Base-by-base conservation (phyloP, 2,797 vertebrate species). In the Microctenopoma steveboyesi region DNA sequence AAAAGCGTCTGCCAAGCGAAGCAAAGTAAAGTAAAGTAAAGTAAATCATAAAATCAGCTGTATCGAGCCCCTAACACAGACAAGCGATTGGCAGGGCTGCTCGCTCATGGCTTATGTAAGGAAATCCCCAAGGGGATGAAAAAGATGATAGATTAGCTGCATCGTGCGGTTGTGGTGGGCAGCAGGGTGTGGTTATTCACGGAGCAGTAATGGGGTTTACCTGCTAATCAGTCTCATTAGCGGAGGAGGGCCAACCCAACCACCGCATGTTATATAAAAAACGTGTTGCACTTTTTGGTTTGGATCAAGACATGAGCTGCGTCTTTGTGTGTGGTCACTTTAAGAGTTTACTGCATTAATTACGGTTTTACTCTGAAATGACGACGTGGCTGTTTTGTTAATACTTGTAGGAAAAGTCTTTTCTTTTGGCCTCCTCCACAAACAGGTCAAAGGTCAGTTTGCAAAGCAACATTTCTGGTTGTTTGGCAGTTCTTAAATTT, bases 211-310 rank as follows among this genome's bases (percentile, higher is more conserved):
- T 47, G 55, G 30, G 27, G 18, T 60, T 63, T 73, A 69, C 68
- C 55, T 72, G 70, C 51, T 69, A 58, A 83, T 81, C 67, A 11
- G 37, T 13, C 5, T 70, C 69, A 80, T 72, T 64, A 62, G 22
- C 7, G 15, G n/a, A 69, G 47, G 25, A 64, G 56, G 72, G 83
- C 1, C 65, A 50, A 66, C 37, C 49, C 3, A 14, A 48, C 48
- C 48, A 33, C 76, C 59, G 61, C 53, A 15, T 69, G n/a, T 74
- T 45, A 51, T 30, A 50, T 35, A 15, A 64, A 76, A 58, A 87
- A 79, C 77, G 67, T 55, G 47, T 52, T 75, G 30, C 30, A 33
- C 30, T 76, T 72, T 83, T 85, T 88, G 56, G 40, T 74, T 82
- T 77, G 70, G 81, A 78, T 86, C 56, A 72, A 69, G 39, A 68